A percentile compares a stretch with the other conserved stretches of the same genome.
phyloP scores from a whole-genome alignment of 2,888 invertebrate genomes.

The Erpobdella octoculata region DNA sequence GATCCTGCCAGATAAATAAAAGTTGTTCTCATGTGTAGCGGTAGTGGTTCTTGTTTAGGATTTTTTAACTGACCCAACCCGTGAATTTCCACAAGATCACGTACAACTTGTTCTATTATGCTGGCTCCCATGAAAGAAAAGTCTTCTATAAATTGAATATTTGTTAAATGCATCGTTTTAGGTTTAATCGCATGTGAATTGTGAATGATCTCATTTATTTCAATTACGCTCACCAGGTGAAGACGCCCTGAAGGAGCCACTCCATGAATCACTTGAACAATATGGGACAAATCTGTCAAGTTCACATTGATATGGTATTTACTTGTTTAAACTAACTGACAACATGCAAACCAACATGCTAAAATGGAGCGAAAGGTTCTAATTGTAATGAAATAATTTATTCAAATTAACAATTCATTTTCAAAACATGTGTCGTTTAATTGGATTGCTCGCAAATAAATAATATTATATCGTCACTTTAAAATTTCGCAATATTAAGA shows the following conservation, averaged over 20 bases:
- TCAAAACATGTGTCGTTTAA: no score
- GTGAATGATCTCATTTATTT: neutral
- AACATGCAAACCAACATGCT: no score
- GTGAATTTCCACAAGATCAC: slow-evolving; percentile 58
- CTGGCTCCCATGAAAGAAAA: slow-evolving; percentile 81
- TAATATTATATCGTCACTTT: no score
- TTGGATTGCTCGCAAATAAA: no score
- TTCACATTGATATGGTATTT: no score
- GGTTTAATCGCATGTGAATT: neutral
- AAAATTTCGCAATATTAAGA: no score
- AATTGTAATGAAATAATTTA: neutral
- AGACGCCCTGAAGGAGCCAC: slow-evolving; percentile 64
- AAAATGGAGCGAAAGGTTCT: neutral
- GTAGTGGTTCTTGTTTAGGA: slow-evolving; percentile 51
- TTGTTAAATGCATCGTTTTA: neutral
- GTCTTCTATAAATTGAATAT: slow-evolving; percentile 51
- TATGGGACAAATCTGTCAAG: slow-evolving; percentile 63
- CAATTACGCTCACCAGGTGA: slow-evolving; percentile 48
- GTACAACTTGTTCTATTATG: slow-evolving; percentile 68
- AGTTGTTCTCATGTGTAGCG: slow-evolving; percentile 51
- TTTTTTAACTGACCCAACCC: slow-evolving; percentile 64
- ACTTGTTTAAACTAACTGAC: no score
- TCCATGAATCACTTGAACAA: slow-evolving; percentile 90
- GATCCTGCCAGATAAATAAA: slow-evolving; percentile 68
- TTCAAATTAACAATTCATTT: no score